phyloP scores from a whole-genome alignment of 2,113 vertebrate genomes.

The Caretta caretta region DNA sequence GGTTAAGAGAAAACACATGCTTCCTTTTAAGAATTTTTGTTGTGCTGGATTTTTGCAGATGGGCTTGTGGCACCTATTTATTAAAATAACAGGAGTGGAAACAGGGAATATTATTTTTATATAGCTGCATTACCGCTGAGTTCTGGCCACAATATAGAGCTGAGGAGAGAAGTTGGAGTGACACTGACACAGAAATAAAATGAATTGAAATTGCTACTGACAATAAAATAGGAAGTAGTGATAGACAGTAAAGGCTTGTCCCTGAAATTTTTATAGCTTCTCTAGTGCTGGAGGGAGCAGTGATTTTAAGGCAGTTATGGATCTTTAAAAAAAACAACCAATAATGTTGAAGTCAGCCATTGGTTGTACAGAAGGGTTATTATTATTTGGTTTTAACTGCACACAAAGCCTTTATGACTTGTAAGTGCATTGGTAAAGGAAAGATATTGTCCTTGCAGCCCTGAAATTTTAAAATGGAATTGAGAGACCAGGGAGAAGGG shows the following conservation, averaged over 20 bases:
- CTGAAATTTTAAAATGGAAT: constrained; percentile 45
- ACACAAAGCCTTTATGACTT: constrained; percentile 55
- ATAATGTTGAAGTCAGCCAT: constrained; percentile 58
- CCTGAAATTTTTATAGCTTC: constrained; percentile 52
- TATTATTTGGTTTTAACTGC: constrained; percentile 62
- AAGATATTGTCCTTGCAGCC: constrained; percentile 26
- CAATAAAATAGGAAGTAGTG: constrained; percentile 56
- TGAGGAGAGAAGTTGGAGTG: constrained; percentile 30
- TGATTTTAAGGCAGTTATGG: constrained; percentile 67
- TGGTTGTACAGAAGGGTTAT: constrained; percentile 43
- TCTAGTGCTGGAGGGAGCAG: constrained; percentile 54
- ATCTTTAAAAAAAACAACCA: background rate
- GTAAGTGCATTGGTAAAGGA: constrained; percentile 13
- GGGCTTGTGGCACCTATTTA: constrained; percentile 45
- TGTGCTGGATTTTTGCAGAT: constrained; percentile 22
- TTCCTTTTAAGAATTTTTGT: constrained; percentile 16
- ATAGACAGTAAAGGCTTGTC: constrained; percentile 60
- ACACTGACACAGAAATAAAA: constrained; percentile 64
- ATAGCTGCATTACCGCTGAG: constrained; percentile 61
- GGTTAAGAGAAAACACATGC: constrained; percentile 57
- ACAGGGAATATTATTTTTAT: constrained; percentile 63
- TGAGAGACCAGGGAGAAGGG: background rate
- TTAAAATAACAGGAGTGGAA: constrained; percentile 57
- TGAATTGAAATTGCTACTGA: constrained; percentile 69
- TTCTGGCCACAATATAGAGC: constrained; percentile 41